These are phyloP conservation scores for Dromaius novaehollandiae DNA, from an alignment of 2,113 vertebrate species.

Conservation along the genomic window DNA sequence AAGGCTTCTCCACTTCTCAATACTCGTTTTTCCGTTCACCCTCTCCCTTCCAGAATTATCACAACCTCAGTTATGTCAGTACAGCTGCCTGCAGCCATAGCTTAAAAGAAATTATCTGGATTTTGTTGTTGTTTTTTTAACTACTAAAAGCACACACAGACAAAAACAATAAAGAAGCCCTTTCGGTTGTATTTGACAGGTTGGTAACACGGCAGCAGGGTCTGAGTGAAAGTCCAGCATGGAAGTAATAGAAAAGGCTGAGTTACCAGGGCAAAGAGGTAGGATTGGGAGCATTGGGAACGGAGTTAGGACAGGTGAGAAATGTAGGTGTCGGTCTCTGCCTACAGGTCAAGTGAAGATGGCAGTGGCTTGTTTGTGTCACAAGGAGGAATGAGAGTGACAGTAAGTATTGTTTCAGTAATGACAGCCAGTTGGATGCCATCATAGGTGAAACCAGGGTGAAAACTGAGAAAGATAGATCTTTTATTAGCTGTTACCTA, in stretches of 20 bases:
- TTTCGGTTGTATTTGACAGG: not conserved
- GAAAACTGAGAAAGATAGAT: not conserved
- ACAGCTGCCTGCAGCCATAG: constrained; percentile 6
- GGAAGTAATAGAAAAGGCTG: not conserved
- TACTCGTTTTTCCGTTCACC: not conserved
- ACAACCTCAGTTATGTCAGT: not conserved
- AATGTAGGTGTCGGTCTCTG: not conserved
- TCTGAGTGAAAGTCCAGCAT: not conserved
- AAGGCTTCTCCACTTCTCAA: constrained; percentile 23
- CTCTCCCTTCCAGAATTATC: constrained; percentile 1
- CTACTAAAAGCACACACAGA: not conserved
- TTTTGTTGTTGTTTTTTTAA: not conserved
- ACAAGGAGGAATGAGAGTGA: not conserved
- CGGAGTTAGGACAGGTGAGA: not conserved
- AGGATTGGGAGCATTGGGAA: not conserved
- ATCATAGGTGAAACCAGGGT: not conserved
- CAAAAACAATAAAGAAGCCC: not conserved
- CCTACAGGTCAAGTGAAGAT: not conserved
- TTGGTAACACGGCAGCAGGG: not conserved
- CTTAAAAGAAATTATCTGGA: not conserved
- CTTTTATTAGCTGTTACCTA: not conserved
- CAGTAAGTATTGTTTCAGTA: not conserved
- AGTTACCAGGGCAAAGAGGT: not conserved
- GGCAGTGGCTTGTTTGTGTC: not conserved
- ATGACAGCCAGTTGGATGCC: not conserved